Base-by-base conservation (phyloP, 2,797 vertebrate species). In the Coilia nasus region DNA sequence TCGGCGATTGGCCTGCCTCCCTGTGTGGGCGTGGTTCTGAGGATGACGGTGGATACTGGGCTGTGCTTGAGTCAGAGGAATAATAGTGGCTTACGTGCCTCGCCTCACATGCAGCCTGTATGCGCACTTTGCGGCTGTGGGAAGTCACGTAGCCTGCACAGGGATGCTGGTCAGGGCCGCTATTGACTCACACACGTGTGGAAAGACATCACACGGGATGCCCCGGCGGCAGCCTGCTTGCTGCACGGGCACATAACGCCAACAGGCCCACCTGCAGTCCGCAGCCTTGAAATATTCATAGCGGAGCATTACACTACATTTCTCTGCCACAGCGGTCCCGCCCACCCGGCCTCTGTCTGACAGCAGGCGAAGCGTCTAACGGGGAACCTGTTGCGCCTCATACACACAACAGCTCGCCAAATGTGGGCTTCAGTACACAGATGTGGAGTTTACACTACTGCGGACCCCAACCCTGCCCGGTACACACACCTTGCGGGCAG, bases 21-120 rank as follows among this genome's bases (percentile, higher is more conserved):
- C 6, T 78, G 6, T 44, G 15, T 2, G 3, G 71, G 71, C 19
- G 71, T 78, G 71, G 35, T 0, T 21, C 1, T 78, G 71, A 21
- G 71, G 35, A 21, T 78, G 71, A 78, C 71, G 71, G 7, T 0
- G 7, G 4, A 35, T 17, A 35, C 14, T 31, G 28, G 67, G 62
- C 14, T 28, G 2, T 14, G 28, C 4, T 54, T 54, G 3, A 11
- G 31, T 19, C 19, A 9, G 71, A 21, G 71, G 71, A 78, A 78
- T 44, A 44, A 21, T 78, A 41, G 28, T 75, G 71, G 71, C 71
- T 78, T 78, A 78, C 71, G 71, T 78, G 71, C 35, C 71, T 17
- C 15, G 41, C 31, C 31, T 78, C 71, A 78, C 71, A 78, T 44
- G 71, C 71, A 6, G 31, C 31, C 35, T 41, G 15, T 11, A 78